Evolutionary conservation across 2,797 vertebrate genomes (phyloP), one percentile per base, ranked within the genome.

Genomic region (Botia almorhae): DNA sequence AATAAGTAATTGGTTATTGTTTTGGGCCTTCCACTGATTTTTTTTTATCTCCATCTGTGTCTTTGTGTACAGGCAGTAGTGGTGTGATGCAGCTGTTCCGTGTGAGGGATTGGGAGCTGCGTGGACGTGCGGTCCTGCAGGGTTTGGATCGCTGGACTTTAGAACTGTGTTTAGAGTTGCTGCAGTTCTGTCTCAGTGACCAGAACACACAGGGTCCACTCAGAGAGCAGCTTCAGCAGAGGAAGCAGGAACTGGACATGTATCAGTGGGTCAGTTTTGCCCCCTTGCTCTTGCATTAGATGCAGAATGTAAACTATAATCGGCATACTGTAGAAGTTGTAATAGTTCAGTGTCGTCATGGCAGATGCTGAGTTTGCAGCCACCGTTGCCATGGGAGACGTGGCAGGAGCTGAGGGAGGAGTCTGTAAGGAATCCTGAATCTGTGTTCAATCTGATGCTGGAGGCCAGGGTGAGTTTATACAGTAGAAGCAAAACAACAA

Each of bases 381-480:
- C 91, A 1, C 89, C 93, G 0, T 87, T 94, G 6, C 61, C 92
- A 0, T 97, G 96, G 96, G 80, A 76, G 33, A 94, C 94, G 1
- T 98, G 98, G 98, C 97, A 98, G 87, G 93, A 96, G 68, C 87
- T 99, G 87, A 95, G 93, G 85, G 94, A 84, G 36, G 89, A 94
- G 79, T 98, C 96, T 2, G 83, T 67, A 58, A 92, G 91, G n/a
- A 93, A 96, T 80, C 91, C 96, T 0, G 94, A 94, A 33, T 43
- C 91, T 0, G 78, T 97, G 76, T 91, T 98, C 82, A 92, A 89
- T 39, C 69, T 92, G 50, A 95, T 98, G 90, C 70, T 99, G 80
- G 94, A 96, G 85, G 94, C 95, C 33, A 96, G 94, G 92, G 98
- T 99, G 87, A 68, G 90, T 87, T 21, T n/a, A 71, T 21, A 13